These are phyloP conservation scores for Nomada lathburiana DNA, from an alignment of 2,888 invertebrate species.

Conservation along the genomic window DNA sequence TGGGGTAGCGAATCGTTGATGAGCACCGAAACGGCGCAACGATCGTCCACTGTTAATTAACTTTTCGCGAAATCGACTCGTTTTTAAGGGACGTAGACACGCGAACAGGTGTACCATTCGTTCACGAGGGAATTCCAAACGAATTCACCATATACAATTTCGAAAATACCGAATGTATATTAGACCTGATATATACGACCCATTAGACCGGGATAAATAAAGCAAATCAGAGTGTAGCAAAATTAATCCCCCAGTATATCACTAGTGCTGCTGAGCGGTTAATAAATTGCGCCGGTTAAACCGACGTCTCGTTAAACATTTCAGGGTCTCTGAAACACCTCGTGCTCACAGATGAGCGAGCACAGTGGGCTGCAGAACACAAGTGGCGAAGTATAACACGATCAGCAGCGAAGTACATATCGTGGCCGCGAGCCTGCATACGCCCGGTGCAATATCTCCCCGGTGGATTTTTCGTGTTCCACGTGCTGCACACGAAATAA, in stretches of 20 bases:
- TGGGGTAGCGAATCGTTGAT: conserved; percentile 77
- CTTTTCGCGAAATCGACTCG: conserved; percentile 62
- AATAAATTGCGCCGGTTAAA: neutral
- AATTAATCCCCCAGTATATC: too few relatives aligned
- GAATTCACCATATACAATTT: neutral
- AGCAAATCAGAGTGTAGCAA: too few relatives aligned
- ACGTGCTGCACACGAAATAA: conserved; percentile 39
- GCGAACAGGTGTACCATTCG: conserved; percentile 47
- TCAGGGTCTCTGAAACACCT: neutral
- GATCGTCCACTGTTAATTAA: conserved; percentile 66
- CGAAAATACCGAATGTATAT: neutral
- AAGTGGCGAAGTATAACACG: conserved; percentile 8
- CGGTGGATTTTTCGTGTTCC: conserved; percentile 37
- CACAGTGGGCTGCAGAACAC: neutral
- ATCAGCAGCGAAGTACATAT: neutral
- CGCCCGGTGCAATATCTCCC: conserved; percentile 4
- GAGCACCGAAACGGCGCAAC: conserved; percentile 59
- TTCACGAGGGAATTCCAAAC: neutral
- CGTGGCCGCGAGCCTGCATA: neutral
- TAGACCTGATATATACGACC: too few relatives aligned
- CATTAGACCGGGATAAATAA: too few relatives aligned
- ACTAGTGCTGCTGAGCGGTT: too few relatives aligned
- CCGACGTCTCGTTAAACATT: neutral
- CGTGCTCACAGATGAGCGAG: neutral
- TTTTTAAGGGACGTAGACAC: conserved; percentile 48